Evolutionary conservation across 1,140 invertebrate genomes (phyloP), one percentile per base, ranked within the genome.

Genomic region (Tribolium castaneum): DNA sequence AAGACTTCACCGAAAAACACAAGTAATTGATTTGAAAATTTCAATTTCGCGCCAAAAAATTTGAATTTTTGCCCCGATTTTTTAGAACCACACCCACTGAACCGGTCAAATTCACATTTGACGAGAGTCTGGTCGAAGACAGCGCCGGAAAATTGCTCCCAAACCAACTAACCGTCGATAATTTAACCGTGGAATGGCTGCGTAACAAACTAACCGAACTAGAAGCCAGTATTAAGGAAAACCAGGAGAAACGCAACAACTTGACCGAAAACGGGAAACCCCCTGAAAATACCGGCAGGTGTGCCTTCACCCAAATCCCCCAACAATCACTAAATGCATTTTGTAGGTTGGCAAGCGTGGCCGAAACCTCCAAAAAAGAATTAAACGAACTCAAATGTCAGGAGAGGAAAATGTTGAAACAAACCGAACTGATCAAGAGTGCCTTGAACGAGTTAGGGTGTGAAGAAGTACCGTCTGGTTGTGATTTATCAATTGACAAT

Each of bases 161-260:
- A 5, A 95, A 96, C 87, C 92, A 94, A 83, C 84, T 98, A 50
- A 95, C 95, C 0, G 94, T 98, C 0, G 96, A 98, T 87, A 97
- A 97, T 86, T 90, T 97, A 9, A 98, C 96, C 0, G 92, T 96
- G 39, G 95, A 96, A 80, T 95, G 94, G 93, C 85, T 97, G 35
- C 90, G 94, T 79, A 92, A 91, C 75, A 93, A 94, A 79, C 85
- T 96, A 34, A 89, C 88, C 1, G 95, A 97, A 80, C 85, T 97
- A 52, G 95, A 97, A 87, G 87, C 88, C 10, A 88, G 90, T 16
- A 87, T 95, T 16, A 92, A 91, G 83, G 93, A 94, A 49, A 91
- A 89, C 73, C 90, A 93, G 84, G 92, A 92, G 82, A 91, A 90
- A 82, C 88, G 91, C 78, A 85, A 88, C 0, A 34, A 66, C 6